Base-by-base conservation (phyloP, 1,140 invertebrate species). In the Drosophila murphyi region DNA sequence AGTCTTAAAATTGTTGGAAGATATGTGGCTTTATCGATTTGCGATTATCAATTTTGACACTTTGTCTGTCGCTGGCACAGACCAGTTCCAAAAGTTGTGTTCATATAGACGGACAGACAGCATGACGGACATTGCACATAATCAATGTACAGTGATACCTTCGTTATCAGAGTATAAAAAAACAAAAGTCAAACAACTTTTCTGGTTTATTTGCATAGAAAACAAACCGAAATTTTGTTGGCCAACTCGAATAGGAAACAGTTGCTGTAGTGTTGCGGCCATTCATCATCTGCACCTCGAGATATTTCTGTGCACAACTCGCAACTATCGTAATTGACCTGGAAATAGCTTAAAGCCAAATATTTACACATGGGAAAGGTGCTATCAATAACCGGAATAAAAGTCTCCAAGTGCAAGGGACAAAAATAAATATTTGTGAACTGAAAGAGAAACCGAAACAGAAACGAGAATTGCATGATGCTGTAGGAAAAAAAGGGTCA, bases 321-420 rank as follows among this genome's bases (percentile, higher is more conserved):
- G 34, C 37, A 64, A 51, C 43, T 57, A 64, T 39, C 45, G 43
- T 57, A 85, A 77, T 85, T 79, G 77, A 77, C 81, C 81, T 73
- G 79, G 80, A 85, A 80, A 77, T 62, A 61, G 59, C 57, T 50
- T 57, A 51, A 61, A 67, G 45, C 39, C 73, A 74, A 85, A 85
- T 78, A 77, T 85, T 85, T 75, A 51, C 57, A 71, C 59, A 74
- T 28, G 12, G 28, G 1, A n/a, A 32, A 32, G 50, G 7, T 3
- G 28, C 51, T 81, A 81, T 81, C 78, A 59, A 78, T 78, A 82
- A 63, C 54, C 57, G 43, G 29, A 54, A 52, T 20, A 20, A 20
- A 20, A 20, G 20, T 20, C 20, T 20, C 20, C 20, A 20, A 77
- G 59, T 72, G 59, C 39, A 65, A 61, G 69, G 45, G 60, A 78